phyloP scores from a whole-genome alignment of 1,140 invertebrate genomes.

The Zaprionus davidi region DNA sequence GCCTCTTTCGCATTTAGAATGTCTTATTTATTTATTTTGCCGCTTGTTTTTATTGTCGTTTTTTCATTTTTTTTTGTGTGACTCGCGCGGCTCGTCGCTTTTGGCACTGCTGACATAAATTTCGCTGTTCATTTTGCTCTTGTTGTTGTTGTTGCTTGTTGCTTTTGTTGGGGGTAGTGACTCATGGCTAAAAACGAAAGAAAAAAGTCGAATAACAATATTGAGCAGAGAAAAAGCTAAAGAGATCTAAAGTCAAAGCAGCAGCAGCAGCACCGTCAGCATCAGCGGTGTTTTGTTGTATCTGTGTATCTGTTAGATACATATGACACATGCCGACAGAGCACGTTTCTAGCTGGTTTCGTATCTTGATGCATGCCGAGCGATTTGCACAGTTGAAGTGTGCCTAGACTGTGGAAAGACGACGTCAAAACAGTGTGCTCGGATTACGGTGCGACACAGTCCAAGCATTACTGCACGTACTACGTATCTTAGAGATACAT shows the following conservation, averaged over 20 bases:
- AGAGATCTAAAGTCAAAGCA: not conserved
- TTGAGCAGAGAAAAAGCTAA: slow-evolving; percentile 31
- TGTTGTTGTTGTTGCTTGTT: slow-evolving; percentile 15
- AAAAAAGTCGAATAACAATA: slow-evolving; percentile 46
- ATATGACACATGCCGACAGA: slow-evolving; percentile 72
- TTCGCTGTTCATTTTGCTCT: slow-evolving; percentile 63
- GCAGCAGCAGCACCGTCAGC: not conserved
- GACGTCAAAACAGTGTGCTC: slow-evolving; percentile 66
- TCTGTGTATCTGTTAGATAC: slow-evolving; percentile 70
- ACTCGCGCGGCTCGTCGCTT: slow-evolving; percentile 50
- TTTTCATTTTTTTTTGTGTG: slow-evolving; percentile 5
- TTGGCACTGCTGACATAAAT: slow-evolving; percentile 83
- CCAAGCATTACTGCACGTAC: slow-evolving; percentile 80
- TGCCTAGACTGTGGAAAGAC: slow-evolving; percentile 77
- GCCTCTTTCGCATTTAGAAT: slow-evolving; percentile 39
- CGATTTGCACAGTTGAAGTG: slow-evolving; percentile 80
- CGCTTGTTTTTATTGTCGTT: slow-evolving; percentile 67
- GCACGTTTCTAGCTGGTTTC: slow-evolving; percentile 69
- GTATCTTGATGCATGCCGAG: slow-evolving; percentile 62
- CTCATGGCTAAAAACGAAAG: slow-evolving; percentile 62
- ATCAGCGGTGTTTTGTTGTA: slow-evolving; percentile 27
- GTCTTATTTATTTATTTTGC: slow-evolving; percentile 70
- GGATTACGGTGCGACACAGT: slow-evolving; percentile 58
- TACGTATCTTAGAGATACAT: slow-evolving; percentile 42
- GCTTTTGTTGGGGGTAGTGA: slow-evolving; percentile 56